Base-by-base conservation (phyloP, 1,140 invertebrate species). In the Saccostrea glomerata region DNA sequence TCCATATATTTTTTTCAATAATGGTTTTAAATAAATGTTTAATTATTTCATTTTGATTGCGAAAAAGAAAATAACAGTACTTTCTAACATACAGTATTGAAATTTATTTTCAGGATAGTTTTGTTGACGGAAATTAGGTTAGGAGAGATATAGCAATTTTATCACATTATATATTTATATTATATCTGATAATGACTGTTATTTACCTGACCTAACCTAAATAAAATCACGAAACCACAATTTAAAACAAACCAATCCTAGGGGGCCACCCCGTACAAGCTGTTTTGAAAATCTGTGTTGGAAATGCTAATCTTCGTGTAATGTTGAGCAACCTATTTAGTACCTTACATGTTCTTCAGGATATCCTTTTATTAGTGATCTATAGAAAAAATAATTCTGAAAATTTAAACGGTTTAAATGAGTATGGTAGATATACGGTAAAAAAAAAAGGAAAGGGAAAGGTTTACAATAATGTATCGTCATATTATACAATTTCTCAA, bases 71-170 rank as follows among this genome's bases (percentile, higher is more conserved):
- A 47, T 47, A 47, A 47, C 5, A 6, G 47, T 47, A 63, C 17
- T 63, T 63, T 63, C 5, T n/a, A 17, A 20, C 58, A 20, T 47
- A 47, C 6, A 63, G 58, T 63, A 63, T 63, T 20, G 17, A 2
- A 63, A 20, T 63, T 63, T 63, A 63, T 60, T 20, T 63, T 20
- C 47, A 47, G 47, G 17, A 63, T 20, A 63, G 58, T 63, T 63
- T 20, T 63, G 58, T 63, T 63, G 17, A 63, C 58, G 58, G 58
- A 63, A 30, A 77, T 77, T 77, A 77, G 70, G 70, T 77, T 77
- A 77, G 3, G 12, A 15, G 30, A 30, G 70, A 63, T 63, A 63
- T 20, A 17, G 25, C 13, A 30, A 15, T 12, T 77, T 77, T 77
- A 77, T 77, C 70, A 9, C 25, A 77, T 25, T 15, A 30, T 15